Evolutionary conservation across 2,113 vertebrate species (phyloP).

Genomic region (Bos indicus): DNA sequence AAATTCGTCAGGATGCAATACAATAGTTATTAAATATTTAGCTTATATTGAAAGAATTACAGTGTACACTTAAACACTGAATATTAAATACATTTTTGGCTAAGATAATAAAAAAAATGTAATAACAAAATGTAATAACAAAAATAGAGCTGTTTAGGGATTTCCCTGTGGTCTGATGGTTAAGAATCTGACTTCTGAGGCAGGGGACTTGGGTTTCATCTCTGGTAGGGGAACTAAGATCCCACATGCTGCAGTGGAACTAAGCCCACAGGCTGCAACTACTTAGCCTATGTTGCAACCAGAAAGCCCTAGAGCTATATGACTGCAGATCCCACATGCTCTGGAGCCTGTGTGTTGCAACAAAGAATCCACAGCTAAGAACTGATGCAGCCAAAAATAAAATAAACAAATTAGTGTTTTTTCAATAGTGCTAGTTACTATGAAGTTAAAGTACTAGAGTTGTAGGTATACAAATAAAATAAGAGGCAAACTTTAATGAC

Average conservation of each 20-base stretch:
- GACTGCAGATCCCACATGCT: background rate
- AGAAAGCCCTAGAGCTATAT: background rate
- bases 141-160: background rate
- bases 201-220: no score
- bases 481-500: background rate
- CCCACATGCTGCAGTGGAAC: background rate
- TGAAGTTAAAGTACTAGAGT: background rate
- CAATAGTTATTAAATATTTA: background rate
- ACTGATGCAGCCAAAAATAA: background rate
- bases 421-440: background rate
- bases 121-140: no score
- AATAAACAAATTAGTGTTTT: background rate
- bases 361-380: background rate
- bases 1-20: background rate
- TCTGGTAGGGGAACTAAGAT: background rate
- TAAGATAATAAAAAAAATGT: background rate
- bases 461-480: background rate
- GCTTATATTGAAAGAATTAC: background rate
- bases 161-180: no score
- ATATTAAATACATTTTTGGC: background rate
- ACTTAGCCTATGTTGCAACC: background rate
- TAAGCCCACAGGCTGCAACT: background rate
- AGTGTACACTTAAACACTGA: background rate
- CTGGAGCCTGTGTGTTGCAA: background rate
- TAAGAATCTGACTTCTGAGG: no score